Evolutionary conservation across 2,888 invertebrate genomes (phyloP).

Genomic region (Spialia ferax): DNA sequence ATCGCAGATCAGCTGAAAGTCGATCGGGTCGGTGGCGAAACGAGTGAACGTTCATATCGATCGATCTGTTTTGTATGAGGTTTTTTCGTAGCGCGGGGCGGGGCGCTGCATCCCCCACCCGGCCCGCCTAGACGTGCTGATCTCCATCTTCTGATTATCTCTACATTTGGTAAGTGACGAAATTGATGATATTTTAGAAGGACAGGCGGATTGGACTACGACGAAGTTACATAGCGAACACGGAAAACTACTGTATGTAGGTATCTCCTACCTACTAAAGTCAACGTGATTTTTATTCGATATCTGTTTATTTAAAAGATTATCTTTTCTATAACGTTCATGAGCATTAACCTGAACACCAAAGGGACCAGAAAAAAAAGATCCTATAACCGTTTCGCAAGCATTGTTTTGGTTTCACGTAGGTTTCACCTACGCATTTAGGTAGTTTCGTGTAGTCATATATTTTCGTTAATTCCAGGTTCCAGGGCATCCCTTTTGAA

Average conservation of each 20-base stretch:
- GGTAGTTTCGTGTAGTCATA: no score
- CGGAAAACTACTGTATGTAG: constrained; percentile 4
- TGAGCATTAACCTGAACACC: background rate
- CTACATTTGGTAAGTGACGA: constrained; percentile 40
- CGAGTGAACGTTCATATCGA: constrained; percentile 73
- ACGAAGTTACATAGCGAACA: background rate
- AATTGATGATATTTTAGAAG: constrained; percentile 36
- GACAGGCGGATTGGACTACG: constrained; percentile 12
- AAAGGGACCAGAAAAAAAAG: background rate
- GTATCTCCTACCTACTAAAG: no score
- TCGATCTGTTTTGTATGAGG: constrained; percentile 80
- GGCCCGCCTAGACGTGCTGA: constrained; percentile 47
- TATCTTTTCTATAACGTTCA: background rate
- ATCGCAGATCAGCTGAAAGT: constrained; percentile 55
- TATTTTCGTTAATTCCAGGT: no score
- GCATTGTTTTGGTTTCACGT: background rate
- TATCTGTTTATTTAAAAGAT: background rate
- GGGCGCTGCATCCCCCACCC: constrained; percentile 59
- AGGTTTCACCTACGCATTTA: no score
- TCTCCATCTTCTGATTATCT: constrained; percentile 45
- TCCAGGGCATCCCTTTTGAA: no score
- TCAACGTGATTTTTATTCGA: background rate
- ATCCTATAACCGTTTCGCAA: background rate
- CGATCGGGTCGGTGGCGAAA: constrained; percentile 52
- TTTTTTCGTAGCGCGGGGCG: constrained; percentile 65